These are phyloP conservation scores for Drosophila rubida DNA, from an alignment of 2,888 invertebrate species.

Conservation along the genomic window DNA sequence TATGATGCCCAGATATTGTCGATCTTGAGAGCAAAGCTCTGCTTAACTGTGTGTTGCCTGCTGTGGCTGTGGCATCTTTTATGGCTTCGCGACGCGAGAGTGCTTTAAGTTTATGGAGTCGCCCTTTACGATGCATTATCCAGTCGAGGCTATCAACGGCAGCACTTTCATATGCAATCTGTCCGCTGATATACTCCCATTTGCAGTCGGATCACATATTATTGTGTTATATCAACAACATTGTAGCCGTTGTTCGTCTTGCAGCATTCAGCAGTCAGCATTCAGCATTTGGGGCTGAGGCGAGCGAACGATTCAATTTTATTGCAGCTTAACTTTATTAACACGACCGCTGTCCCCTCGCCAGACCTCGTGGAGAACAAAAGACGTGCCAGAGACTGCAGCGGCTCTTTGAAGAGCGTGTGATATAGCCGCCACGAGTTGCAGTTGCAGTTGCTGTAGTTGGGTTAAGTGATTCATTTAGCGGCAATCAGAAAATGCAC, in stretches of 20 bases:
- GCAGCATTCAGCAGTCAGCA: constrained; percentile 34
- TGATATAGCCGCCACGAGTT: constrained; percentile 71
- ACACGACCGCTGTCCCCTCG: constrained; percentile 43
- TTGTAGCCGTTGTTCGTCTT: constrained; percentile 41
- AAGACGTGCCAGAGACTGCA: constrained; percentile 34
- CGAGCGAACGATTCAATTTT: constrained; percentile 73
- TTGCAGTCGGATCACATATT: constrained; percentile 33
- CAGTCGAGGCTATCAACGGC: constrained; percentile 3
- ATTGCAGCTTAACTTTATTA: constrained; percentile 80
- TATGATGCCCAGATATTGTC: not conserved
- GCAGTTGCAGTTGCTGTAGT: constrained; percentile 21
- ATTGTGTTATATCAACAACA: constrained; percentile 56
- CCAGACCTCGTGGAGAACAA: constrained; percentile 45
- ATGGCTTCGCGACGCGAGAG: not conserved
- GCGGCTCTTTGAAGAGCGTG: constrained; percentile 76
- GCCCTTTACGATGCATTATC: constrained; percentile 16
- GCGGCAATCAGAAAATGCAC: constrained; percentile 80
- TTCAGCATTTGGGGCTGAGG: constrained; percentile 32
- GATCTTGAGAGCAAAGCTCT: not conserved
- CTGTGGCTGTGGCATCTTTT: not conserved
- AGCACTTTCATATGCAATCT: constrained; percentile 2
- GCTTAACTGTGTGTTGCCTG: not conserved
- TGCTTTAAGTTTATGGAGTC: constrained; percentile 12
- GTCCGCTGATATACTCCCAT: constrained; percentile 4
- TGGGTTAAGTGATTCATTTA: constrained; percentile 79